Conservation (phyloP, 1,140 invertebrate genomes). For the Orchestia grillus region DNA sequence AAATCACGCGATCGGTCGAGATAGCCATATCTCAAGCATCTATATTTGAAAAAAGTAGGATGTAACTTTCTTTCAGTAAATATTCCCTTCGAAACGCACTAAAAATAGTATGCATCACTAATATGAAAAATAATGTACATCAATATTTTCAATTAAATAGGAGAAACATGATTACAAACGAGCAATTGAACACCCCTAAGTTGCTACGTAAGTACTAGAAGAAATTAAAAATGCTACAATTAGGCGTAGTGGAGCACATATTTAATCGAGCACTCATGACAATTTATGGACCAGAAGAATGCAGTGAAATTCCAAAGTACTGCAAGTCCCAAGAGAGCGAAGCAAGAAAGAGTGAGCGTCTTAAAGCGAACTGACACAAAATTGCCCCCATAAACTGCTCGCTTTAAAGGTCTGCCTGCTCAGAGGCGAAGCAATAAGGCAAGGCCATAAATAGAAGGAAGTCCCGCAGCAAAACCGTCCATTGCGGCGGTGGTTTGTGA, state of each 20-base stretch:
- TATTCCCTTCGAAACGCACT: background rate
- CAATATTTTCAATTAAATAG: background rate
- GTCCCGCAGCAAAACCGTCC: conserved; percentile 28
- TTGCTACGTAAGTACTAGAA: background rate
- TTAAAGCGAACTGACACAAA: conserved; percentile 23
- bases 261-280: background rate
- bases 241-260: background rate
- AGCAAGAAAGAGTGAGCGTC: background rate
- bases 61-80: background rate
- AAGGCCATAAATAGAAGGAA: conserved; percentile 54
- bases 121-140: background rate
- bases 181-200: too few relatives aligned
- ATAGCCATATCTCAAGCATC: background rate
- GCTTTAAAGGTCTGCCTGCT: conserved; percentile 25
- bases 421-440: conserved; percentile 49
- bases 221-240: background rate
- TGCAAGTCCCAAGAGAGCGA: background rate
- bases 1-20: background rate
- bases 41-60: background rate
- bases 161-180: too few relatives aligned
- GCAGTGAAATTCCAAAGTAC: background rate
- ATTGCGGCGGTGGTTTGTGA: background rate
- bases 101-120: background rate
- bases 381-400: conserved; percentile 30
- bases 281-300: background rate